These are phyloP conservation scores for Meda fulgida DNA, from an alignment of 2,797 vertebrate genomes.

Conservation along the genomic window DNA sequence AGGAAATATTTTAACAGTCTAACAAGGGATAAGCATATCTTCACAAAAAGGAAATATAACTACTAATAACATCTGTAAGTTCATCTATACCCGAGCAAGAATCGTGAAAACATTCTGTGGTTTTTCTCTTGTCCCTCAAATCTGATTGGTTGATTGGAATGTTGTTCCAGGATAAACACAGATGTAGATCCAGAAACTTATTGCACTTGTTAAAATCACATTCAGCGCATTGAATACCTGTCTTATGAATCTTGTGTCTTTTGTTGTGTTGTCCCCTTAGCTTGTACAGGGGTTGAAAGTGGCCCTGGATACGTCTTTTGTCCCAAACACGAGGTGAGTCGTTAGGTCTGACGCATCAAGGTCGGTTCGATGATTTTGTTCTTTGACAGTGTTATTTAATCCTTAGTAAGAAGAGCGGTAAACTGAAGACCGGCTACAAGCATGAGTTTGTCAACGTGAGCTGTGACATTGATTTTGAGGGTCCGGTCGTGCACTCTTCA, in stretches of 20 bases:
- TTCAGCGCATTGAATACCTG: background rate
- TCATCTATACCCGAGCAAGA: background rate
- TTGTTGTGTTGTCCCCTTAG: slow-evolving; percentile 72
- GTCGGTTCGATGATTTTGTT: background rate
- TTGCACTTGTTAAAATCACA: background rate
- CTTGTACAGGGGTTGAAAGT: slow-evolving; percentile 90
- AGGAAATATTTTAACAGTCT: background rate
- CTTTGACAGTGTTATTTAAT: background rate
- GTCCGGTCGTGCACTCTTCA: slow-evolving; percentile 88
- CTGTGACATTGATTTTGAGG: slow-evolving; percentile 91
- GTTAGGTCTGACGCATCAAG: background rate
- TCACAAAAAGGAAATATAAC: background rate
- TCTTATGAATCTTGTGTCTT: background rate
- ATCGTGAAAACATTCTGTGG: no score
- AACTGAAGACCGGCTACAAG: slow-evolving; percentile 93
- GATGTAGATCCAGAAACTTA: background rate
- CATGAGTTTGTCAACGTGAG: slow-evolving; percentile 88
- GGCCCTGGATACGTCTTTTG: slow-evolving; percentile 91
- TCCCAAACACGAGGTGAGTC: slow-evolving; percentile 94
- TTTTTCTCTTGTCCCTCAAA: no score
- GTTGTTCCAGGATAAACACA: no score
- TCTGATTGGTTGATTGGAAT: no score
- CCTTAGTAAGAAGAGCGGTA: slow-evolving; percentile 92
- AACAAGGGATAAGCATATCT: background rate
- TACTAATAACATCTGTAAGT: background rate